Evolutionary conservation across 1,140 invertebrate genomes (phyloP).

Genomic region (Yoshiicerus persimilis): DNA sequence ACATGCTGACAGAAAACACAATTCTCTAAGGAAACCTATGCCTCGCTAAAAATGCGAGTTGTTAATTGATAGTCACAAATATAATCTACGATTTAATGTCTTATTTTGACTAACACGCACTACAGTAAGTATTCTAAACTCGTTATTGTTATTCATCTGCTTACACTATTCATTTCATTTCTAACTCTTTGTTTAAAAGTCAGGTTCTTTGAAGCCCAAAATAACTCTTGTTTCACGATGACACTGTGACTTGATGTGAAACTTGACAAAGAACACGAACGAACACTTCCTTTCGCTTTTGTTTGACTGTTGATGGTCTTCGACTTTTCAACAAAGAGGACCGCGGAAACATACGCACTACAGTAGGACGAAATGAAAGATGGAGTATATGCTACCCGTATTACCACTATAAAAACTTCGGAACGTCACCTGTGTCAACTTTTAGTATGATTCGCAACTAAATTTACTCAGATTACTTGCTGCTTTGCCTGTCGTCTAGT

Average conservation of each 20-base stretch:
- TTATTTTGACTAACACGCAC: background rate
- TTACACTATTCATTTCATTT: background rate
- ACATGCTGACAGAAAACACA: too few species aligned
- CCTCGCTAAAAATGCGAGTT: too few species aligned
- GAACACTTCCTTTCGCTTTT: background rate
- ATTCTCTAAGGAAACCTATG: too few species aligned
- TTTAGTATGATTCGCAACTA: background rate
- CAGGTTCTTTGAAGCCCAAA: background rate
- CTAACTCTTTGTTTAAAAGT: background rate
- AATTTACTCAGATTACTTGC: too few species aligned
- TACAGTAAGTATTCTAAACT: background rate
- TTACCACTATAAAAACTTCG: background rate
- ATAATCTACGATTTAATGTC: too few species aligned
- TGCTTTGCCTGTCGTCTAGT: too few species aligned
- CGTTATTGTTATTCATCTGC: background rate
- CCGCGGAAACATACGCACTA: background rate
- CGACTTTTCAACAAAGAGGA: too few species aligned
- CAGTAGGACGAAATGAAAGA: background rate
- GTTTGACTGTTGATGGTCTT: background rate
- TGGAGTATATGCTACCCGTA: too few species aligned
- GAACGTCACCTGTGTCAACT: background rate
- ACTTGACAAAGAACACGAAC: background rate
- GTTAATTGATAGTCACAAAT: too few species aligned
- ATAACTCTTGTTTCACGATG: background rate
- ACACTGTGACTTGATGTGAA: background rate